A percentile compares a stretch with the other conserved stretches of the same genome.
Evolutionary conservation across 2,888 invertebrate genomes (phyloP).

Genomic region (Drosophila parthenogenetica): DNA sequence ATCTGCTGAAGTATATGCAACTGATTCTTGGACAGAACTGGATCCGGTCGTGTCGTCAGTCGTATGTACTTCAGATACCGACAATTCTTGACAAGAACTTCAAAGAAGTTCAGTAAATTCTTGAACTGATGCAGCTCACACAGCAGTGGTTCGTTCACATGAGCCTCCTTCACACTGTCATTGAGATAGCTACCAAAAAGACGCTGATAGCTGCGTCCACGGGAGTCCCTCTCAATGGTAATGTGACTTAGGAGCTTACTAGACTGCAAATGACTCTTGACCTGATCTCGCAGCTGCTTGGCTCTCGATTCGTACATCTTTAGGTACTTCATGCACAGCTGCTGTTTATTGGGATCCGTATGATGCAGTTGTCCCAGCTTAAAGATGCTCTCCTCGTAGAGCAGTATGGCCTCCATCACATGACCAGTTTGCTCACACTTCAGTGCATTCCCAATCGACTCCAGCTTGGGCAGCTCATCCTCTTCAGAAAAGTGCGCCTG

Average conservation of each 20-base stretch:
- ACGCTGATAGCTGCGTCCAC: constrained; percentile 91
- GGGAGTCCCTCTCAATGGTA: constrained; percentile 90
- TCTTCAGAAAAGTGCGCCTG: constrained; percentile 35
- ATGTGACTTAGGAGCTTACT: constrained; percentile 91
- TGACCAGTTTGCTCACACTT: constrained; percentile 70
- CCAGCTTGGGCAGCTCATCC: constrained; percentile 54
- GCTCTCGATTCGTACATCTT: constrained; percentile 92
- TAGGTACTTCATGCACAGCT: constrained; percentile 85
- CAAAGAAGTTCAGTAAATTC: constrained; percentile 93
- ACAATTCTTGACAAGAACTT: constrained; percentile 90
- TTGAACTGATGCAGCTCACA: constrained; percentile 92
- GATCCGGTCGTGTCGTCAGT: constrained; percentile 87
- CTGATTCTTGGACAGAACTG: constrained; percentile 86
- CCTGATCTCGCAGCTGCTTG: constrained; percentile 90
- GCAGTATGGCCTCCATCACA: constrained; percentile 70
- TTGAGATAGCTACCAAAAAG: constrained; percentile 92
- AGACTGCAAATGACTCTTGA: constrained; percentile 88
- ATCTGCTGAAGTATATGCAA: constrained; percentile 87
- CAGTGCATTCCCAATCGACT: constrained; percentile 52
- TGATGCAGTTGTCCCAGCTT: constrained; percentile 83
- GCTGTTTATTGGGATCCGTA: constrained; percentile 85
- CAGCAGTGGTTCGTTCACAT: constrained; percentile 94
- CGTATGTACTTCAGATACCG: constrained; percentile 87
- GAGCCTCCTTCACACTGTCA: constrained; percentile 89
- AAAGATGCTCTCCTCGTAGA: constrained; percentile 70